Conservation (phyloP, 2,888 invertebrate genomes). For the Eupithecia exiguata region DNA sequence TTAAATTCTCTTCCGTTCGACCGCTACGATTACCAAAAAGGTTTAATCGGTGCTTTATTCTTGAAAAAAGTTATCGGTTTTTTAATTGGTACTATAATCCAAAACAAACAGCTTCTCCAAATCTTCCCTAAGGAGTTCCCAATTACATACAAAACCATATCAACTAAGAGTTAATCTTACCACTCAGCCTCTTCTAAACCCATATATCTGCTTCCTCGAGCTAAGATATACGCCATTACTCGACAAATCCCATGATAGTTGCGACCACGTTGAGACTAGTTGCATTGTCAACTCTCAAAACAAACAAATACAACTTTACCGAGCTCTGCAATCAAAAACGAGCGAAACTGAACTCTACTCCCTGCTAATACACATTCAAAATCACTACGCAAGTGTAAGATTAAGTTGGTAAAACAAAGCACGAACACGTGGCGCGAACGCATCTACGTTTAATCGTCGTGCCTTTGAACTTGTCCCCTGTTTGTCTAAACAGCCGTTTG, state of each 20-base stretch:
- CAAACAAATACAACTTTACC: slow-evolving; percentile 48
- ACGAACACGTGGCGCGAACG: slow-evolving; percentile 79
- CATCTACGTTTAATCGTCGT: slow-evolving; percentile 75
- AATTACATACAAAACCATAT: slow-evolving; percentile 29
- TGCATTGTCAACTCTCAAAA: slow-evolving; percentile 73
- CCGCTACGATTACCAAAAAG: not conserved
- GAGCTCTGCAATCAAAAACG: not conserved
- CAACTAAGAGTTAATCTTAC: slow-evolving; percentile 59
- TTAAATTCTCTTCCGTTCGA: not conserved
- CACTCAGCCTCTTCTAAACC: slow-evolving; percentile 48
- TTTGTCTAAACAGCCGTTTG: slow-evolving; percentile 79
- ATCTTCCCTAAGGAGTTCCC: not conserved
- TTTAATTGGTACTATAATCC: not conserved
- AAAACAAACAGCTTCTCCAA: not conserved
- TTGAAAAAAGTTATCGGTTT: not conserved
- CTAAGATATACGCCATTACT: slow-evolving; percentile 73
- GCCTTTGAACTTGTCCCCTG: slow-evolving; percentile 78
- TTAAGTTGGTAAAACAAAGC: slow-evolving; percentile 54
- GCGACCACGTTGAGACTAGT: slow-evolving; percentile 59
- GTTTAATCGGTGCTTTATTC: not conserved
- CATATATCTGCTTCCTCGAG: slow-evolving; percentile 66
- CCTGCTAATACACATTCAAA: slow-evolving; percentile 17
- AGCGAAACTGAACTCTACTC: slow-evolving; percentile 46
- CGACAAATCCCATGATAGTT: slow-evolving; percentile 79
- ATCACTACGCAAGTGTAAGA: slow-evolving; percentile 13